Evolutionary conservation across 1,140 invertebrate species (phyloP).

Genomic region (Eulimnadia texana): DNA sequence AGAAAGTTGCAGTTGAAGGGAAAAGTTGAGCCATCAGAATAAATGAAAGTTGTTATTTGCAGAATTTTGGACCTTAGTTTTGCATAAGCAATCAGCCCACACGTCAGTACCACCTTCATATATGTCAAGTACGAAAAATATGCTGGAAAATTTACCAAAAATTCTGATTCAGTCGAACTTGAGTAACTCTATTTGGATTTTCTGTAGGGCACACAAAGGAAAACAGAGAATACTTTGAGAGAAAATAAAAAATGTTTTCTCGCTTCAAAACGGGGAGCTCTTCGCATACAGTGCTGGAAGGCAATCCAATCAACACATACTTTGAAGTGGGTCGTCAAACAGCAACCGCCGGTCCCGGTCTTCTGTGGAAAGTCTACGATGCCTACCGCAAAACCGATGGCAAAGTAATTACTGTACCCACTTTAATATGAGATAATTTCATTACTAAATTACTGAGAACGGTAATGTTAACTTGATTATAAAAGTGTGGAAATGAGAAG

Average conservation of each 20-base stretch:
- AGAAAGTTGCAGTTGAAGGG: too few species aligned
- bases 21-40: too few species aligned
- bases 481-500: background rate
- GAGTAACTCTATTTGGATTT: too few species aligned
- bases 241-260: background rate
- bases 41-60: too few species aligned
- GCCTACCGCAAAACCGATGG: slow-evolving; percentile 73
- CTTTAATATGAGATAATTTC: background rate
- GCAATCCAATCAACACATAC: slow-evolving; percentile 72
- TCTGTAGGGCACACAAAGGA: too few species aligned
- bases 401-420: slow-evolving; percentile 49
- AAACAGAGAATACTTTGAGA: too few species aligned
- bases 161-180: too few species aligned
- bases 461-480: background rate
- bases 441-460: background rate
- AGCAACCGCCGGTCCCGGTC: slow-evolving; percentile 76
- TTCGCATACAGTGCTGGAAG: slow-evolving; percentile 45
- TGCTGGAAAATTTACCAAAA: too few species aligned
- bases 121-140: too few species aligned
- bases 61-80: too few species aligned
- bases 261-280: background rate
- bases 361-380: slow-evolving; percentile 85
- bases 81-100: too few species aligned
- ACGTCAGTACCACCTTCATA: too few species aligned
- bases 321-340: slow-evolving; percentile 78